Percentiles rank a stretch among this genome's conserved stretches.
Evolutionary conservation across 1,140 invertebrate species (phyloP).

Genomic region (Hyphantria cunea): DNA sequence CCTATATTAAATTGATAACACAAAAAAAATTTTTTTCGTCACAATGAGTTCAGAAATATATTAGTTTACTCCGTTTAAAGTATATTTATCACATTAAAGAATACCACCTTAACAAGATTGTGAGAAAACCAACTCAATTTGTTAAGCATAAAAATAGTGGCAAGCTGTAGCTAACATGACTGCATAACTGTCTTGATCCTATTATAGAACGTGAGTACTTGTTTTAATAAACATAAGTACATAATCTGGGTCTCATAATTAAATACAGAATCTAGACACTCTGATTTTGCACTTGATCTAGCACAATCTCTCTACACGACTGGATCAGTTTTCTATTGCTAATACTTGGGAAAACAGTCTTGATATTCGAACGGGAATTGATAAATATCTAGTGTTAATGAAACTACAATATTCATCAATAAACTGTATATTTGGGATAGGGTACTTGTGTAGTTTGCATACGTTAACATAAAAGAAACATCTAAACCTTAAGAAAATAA

Average conservation of each 20-base stretch:
- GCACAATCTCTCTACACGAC: slow-evolving; percentile 13
- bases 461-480: no score
- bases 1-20: no score
- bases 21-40: no score
- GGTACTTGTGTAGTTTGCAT: no score
- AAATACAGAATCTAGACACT: background rate
- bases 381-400: background rate
- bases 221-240: slow-evolving; percentile 3
- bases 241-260: slow-evolving; percentile 3
- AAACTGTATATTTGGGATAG: no score
- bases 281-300: background rate
- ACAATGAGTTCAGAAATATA: no score
- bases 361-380: slow-evolving; percentile 10
- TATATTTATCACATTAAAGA: no score
- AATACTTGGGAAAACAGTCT: slow-evolving; percentile 2
- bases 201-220: slow-evolving; percentile 2
- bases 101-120: no score
- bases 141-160: background rate
- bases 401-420: no score
- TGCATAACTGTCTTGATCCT: slow-evolving; percentile 4
- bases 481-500: no score
- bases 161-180: slow-evolving; percentile 8
- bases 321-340: slow-evolving; percentile 14
- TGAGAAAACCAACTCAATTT: background rate
- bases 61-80: no score